A percentile compares a stretch with the other conserved stretches of the same genome.
Conservation (phyloP, 2,797 vertebrate genomes). For the Sebastes minor region DNA sequence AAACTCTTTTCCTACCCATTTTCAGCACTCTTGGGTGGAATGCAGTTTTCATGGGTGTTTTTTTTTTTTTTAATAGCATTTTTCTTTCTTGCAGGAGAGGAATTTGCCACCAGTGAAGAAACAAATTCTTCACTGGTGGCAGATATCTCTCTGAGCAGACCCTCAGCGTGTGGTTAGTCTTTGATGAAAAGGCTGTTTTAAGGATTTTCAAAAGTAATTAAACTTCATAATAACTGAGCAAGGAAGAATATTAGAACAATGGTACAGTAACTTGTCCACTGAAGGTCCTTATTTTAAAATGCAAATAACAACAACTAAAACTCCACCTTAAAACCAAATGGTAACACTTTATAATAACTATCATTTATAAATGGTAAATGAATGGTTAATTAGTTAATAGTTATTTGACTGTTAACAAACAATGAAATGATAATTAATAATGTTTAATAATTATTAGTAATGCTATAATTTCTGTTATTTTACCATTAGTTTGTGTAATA, state of each 20-base stretch:
- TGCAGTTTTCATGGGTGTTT: slow-evolving; percentile 58
- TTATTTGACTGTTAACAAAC: too few relatives aligned
- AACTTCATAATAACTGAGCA: slow-evolving; percentile 22
- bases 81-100: slow-evolving; percentile 41
- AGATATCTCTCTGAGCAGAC: slow-evolving; percentile 43
- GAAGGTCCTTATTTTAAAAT: neutral
- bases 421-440: too few relatives aligned
- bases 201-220: slow-evolving; percentile 44
- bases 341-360: neutral
- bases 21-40: slow-evolving; percentile 62
- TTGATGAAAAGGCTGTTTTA: slow-evolving; percentile 36
- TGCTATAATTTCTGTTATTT: too few relatives aligned
- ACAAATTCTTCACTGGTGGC: slow-evolving; percentile 32
- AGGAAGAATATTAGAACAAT: neutral
- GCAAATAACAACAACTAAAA: neutral
- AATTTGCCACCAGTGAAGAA: slow-evolving; percentile 12
- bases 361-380: too few relatives aligned
- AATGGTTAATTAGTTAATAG: too few relatives aligned
- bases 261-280: neutral
- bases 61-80: slow-evolving; percentile 15
- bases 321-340: neutral
- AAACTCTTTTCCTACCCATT: slow-evolving; percentile 58
- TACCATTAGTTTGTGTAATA: too few relatives aligned
- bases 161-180: slow-evolving; percentile 29
- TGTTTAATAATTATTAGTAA: too few relatives aligned